These are phyloP conservation scores for Luffia ferchaultella DNA, from an alignment of 2,888 invertebrate genomes.

Conservation along the genomic window DNA sequence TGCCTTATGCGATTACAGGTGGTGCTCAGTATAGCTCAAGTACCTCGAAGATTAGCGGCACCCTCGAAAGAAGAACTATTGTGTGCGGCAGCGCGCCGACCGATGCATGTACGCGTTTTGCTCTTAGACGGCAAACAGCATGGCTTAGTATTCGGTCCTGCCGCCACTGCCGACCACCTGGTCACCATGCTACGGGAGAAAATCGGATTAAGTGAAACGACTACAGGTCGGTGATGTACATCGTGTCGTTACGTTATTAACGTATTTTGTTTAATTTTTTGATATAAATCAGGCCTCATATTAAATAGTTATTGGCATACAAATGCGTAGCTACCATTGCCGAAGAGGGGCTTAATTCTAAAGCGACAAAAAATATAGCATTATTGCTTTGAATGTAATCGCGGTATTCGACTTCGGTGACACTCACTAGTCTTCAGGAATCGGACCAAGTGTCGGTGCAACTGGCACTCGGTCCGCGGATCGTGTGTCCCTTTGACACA, in stretches of 20 bases:
- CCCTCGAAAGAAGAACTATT: conserved; percentile 92
- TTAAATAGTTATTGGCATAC: no score
- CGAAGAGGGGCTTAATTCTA: no score
- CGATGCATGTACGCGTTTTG: conserved; percentile 90
- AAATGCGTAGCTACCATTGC: no score
- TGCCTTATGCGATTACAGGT: no score
- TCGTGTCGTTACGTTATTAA: background rate
- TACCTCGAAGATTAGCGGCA: conserved; percentile 84
- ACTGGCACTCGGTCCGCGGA: no score
- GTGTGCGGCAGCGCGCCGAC: conserved; percentile 89
- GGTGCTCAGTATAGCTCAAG: conserved; percentile 54
- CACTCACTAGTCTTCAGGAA: no score
- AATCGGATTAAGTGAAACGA: conserved; percentile 83
- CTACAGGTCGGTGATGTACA: conserved; percentile 63
- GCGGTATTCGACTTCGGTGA: no score
- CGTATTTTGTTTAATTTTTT: background rate
- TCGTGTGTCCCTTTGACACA: no score
- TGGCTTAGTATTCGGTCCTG: conserved; percentile 94
- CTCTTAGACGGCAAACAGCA: conserved; percentile 96
- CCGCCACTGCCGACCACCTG: conserved; percentile 89
- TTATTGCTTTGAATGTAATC: no score
- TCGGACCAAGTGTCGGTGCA: no score
- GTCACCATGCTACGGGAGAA: conserved; percentile 88
- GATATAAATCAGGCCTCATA: no score
- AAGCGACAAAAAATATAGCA: no score